Base-by-base conservation (phyloP, 2,797 vertebrate species). In the Siniperca undulata region DNA sequence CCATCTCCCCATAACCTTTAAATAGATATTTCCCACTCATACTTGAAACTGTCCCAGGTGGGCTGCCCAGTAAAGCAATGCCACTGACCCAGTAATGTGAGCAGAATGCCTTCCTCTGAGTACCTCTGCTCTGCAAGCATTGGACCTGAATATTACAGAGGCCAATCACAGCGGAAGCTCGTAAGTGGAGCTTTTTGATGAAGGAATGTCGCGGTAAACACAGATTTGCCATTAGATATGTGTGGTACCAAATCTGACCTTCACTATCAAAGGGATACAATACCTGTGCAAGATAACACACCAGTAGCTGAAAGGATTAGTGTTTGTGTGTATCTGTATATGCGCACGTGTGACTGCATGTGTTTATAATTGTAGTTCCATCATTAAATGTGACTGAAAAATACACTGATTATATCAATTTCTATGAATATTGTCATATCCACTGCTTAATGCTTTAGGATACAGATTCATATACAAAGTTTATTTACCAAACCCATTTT, bases 71-170 rank as follows among this genome's bases (percentile, higher is more conserved):
- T 86, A 92, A 93, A 92, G 87, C 77, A 89, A 91, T 79, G 87
- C 89, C 88, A 13, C 66, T 91, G 92, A 94, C 91, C 93, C 75
- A 82, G 94, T 93, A 93, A 95, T 61, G 80, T 89, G 91, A 94
- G 89, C 69, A 80, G 85, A 74, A 84, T 61, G 42, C 84, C 78
- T 83, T 83, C 84, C 50, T 84, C 83, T 80, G 75, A 89, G 91
- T 61, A 46, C 82, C 70, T 91, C 70, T 20, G 65, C 76, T 71
- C 75, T 62, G 77, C 73, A 48, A 75, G 76, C 78, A 65, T 46
- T 34, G 46, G 75, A 82, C 70, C 80, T 73, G 85, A 85, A 72
- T 76, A 65, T 82, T 83, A 85, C 83, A 56, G 73, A 83, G 75
- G 70, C 61, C 73, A 24, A 24, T 88, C 69, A 30, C 60, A 68